Evolutionary conservation across 2,797 vertebrate species (phyloP).

Genomic region (Anomalospiza imberbis): DNA sequence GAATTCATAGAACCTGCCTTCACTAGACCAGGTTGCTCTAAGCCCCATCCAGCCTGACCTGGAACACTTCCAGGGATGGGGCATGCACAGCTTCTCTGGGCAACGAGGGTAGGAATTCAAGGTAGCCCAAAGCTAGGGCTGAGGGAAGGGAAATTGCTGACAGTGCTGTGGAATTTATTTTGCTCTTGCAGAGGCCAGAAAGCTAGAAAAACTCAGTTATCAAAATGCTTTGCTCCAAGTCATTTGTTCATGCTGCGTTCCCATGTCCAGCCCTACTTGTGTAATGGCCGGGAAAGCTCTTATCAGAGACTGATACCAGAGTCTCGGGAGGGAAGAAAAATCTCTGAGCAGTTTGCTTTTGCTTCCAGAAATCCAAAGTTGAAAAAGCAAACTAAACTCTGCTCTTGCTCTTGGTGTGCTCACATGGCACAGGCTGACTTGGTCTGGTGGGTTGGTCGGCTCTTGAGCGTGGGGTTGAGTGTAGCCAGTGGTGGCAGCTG

Average conservation of each 20-base stretch:
- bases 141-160: not conserved
- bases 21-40: not conserved
- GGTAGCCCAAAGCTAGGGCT: not conserved
- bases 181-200: not conserved
- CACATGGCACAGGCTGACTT: rapidly evolving
- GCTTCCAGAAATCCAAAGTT: not conserved
- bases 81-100: not conserved
- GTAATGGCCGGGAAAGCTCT: conserved; percentile 21
- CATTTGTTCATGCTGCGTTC: not conserved
- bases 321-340: conserved; percentile 14
- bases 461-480: rapidly evolving
- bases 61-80: not conserved
- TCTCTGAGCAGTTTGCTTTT: conserved; percentile 16
- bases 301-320: conserved; percentile 57
- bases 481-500: not conserved
- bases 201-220: conserved; percentile 39
- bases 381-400: not conserved
- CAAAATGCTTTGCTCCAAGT: not conserved
- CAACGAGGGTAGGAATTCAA: not conserved
- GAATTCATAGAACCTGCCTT: too few species aligned
- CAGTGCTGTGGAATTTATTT: not conserved
- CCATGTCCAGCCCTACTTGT: conserved; percentile 60
- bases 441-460: rapidly evolving
- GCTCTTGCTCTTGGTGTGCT: not conserved
- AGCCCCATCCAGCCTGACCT: not conserved